Base-by-base conservation (phyloP, 2,113 vertebrate species). In the Ardeotis arabs region DNA sequence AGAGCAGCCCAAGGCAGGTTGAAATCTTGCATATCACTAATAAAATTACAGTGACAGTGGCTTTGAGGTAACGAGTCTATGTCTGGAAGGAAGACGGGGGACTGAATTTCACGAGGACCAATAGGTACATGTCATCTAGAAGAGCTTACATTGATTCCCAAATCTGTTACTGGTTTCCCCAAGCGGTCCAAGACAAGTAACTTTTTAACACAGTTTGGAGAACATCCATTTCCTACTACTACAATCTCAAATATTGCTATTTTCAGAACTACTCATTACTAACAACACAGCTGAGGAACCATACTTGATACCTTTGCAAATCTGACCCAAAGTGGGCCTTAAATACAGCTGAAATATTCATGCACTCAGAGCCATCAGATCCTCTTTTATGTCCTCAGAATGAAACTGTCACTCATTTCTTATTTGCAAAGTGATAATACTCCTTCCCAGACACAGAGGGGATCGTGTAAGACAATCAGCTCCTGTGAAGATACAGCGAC, bases 401-500 rank as follows among this genome's bases (percentile, higher is more conserved):
- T 0, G 0, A 73, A 88, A 58, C 47, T 90, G 79, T 70, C 88
- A 74, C 24, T 95, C 68, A 70, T 77, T 95, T 70, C 70, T 88
- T 84, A 80, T 90, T 87, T 90, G 55, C 52, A 80, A 94, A 88
- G 60, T 18, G 47, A 75, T 72, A 94, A 77, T 52, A 93, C 17
- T 49, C 69, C 28, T 93, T 90, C 52, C 47, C 21, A 80, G 76
- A 77, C 28, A 66, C 67, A 89, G 62, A 86, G 50, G 20, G 62
- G 53, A 72, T 12, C 47, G 73, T 60, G 29, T 68, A 66, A 75
- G 68, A 86, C 95, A 81, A 79, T 73, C 52, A 66, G 49, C 55
- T 88, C 56, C 64, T 44, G 44, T 88, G 63, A 88, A 88, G 72
- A 67, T 25, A 73, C 20, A 62, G 67, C 85, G 82, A 80, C 29